Conservation (phyloP, 2,113 vertebrate species). For the Gymnogyps californianus region DNA sequence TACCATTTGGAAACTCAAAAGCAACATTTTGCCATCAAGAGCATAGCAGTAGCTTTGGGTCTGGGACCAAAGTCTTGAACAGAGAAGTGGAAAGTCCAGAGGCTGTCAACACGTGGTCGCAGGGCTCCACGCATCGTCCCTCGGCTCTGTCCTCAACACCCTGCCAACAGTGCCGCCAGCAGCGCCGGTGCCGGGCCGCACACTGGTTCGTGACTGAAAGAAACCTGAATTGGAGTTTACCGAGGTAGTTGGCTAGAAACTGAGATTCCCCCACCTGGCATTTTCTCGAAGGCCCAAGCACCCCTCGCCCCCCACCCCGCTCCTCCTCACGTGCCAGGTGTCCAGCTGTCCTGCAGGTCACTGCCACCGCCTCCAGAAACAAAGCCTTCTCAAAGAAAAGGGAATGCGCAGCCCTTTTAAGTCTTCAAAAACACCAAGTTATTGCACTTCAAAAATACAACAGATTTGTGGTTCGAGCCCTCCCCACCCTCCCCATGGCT, state of each 20-base stretch:
- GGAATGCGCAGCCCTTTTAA: constrained; percentile 48
- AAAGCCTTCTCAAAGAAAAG: constrained; percentile 36
- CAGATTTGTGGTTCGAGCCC: constrained; percentile 66
- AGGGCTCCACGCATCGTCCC: not conserved
- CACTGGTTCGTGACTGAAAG: constrained; percentile 58
- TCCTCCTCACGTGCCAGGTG: not conserved
- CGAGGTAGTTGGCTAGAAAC: constrained; percentile 82
- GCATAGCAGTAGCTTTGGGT: constrained; percentile 50
- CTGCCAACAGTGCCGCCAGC: not conserved
- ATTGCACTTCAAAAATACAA: constrained; percentile 79
- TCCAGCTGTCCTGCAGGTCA: constrained; percentile 25
- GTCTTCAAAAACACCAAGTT: constrained; percentile 73
- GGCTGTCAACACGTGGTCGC: not conserved
- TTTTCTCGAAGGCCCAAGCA: not conserved
- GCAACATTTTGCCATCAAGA: constrained; percentile 13
- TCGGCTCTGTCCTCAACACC: constrained; percentile 33
- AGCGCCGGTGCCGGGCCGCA: not conserved
- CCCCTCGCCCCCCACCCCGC: not conserved
- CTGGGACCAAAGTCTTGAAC: constrained; percentile 41
- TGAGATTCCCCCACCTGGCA: constrained; percentile 64
- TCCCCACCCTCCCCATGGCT: constrained; percentile 64
- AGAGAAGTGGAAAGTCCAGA: constrained; percentile 35
- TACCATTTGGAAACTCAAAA: constrained; percentile 21
- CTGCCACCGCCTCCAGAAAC: constrained; percentile 11
- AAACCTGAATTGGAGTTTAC: constrained; percentile 81